A percentile compares a stretch with the other conserved stretches of the same genome.
These are phyloP conservation scores for Gambusia holbrooki DNA, from an alignment of 2,113 vertebrate genomes.

Conservation along the genomic window DNA sequence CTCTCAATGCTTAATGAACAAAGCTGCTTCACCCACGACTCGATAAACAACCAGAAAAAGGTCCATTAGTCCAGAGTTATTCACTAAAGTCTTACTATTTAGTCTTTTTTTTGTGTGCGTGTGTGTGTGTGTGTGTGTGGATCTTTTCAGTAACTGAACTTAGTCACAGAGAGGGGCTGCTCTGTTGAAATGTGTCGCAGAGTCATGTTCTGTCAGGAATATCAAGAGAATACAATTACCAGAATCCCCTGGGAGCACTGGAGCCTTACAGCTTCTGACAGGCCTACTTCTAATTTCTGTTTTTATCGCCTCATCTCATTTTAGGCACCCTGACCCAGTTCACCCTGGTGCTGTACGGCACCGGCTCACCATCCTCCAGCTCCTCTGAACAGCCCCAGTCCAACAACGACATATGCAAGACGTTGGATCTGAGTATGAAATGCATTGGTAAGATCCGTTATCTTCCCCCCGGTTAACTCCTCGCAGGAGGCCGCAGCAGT, in stretches of 20 bases:
- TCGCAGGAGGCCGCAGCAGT: conserved; percentile 19
- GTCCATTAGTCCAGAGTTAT: conserved; percentile 16
- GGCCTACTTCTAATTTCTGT: conserved; percentile 31
- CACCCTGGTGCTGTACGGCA: conserved; percentile 91
- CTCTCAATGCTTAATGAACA: neutral
- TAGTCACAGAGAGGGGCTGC: conserved; percentile 27
- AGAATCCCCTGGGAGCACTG: conserved; percentile 12
- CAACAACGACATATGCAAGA: conserved; percentile 88
- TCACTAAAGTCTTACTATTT: conserved; percentile 27
- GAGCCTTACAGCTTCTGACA: conserved; percentile 40
- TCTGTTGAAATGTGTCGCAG: conserved; percentile 35
- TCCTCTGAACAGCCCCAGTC: conserved; percentile 77
- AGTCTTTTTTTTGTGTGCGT: neutral
- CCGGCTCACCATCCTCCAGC: conserved; percentile 68
- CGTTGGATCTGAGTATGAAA: conserved; percentile 86
- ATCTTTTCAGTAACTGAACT: conserved; percentile 42
- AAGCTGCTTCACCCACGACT: conserved; percentile 8
- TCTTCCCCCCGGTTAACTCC: conserved; percentile 10
- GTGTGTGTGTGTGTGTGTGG: conserved; percentile 2
- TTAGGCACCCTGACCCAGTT: conserved; percentile 95
- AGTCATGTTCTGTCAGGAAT: conserved; percentile 54
- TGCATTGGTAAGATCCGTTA: conserved; percentile 89
- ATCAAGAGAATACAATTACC: conserved; percentile 30
- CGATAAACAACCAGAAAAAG: neutral
- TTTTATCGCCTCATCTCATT: conserved; percentile 16